Base-by-base conservation (phyloP, 2,113 vertebrate species). In the Pardalotus punctatus region DNA sequence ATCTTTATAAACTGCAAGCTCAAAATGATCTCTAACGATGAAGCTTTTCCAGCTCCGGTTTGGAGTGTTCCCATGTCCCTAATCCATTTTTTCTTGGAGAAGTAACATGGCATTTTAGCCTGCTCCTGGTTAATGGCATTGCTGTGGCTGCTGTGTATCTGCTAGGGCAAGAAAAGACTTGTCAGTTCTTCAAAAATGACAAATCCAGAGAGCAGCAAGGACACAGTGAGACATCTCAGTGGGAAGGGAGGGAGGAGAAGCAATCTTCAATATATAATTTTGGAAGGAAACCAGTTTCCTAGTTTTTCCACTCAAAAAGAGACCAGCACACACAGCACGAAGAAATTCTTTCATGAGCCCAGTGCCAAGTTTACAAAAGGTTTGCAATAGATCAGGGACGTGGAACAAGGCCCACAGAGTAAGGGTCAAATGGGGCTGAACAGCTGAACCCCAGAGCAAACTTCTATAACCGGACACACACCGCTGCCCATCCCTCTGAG, bases 1-100 rank as follows among this genome's bases (percentile, higher is more conserved):
- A 86, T 88, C 84, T 47, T 81, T 88, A 88, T 13, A 65, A 90
- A 60, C 50, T 45, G 71, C 65, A 56, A 78, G 76, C 81, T 90
- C 86, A 92, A 78, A 81, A 73, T 16, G 79, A 86, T 89, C 93
- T 70, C 80, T 81, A 77, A 81, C n/a, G 70, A 77, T 65, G 85
- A 61, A 70, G 89, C 91, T 80, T 95, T 96, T 79, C 88, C 72
- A 88, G 45, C 21, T 24, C 29, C 48, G 27, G 20, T 45, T 65
- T 82, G 57, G 79, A 92, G 25, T 1, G 27, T 43, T 87, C 66
- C 51, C 47, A 8, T 13, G 33, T 11, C 77, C 57, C 60, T 38
- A 60, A 27, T 50, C 73, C 38, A 6, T 67, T 72, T 86, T 43
- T 83, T 50, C 90, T 69, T 81, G 6, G 48, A 70, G 61, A 62